These are phyloP conservation scores for Zygogramma bicolorata DNA, from an alignment of 2,888 invertebrate genomes.

Conservation along the genomic window DNA sequence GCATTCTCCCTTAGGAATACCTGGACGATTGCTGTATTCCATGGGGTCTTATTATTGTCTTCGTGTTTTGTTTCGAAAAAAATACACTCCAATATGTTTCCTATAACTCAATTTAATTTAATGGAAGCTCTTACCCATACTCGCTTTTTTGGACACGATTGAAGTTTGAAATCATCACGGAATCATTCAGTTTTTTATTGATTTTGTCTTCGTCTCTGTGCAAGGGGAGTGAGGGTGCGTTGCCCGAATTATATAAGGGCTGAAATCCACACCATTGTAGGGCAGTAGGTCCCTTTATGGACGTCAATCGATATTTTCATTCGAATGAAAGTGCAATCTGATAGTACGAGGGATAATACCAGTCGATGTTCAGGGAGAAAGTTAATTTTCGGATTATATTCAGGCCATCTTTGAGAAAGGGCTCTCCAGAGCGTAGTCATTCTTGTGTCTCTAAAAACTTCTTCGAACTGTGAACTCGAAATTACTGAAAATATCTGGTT, in stretches of 20 bases:
- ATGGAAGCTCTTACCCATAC: constrained; percentile 47
- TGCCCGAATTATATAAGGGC: constrained; percentile 25
- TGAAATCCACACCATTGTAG: constrained; percentile 39
- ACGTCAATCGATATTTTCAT: constrained; percentile 30
- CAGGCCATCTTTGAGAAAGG: too few relatives aligned
- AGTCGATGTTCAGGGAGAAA: neutral
- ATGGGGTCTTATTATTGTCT: constrained; percentile 57
- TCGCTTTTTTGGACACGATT: constrained; percentile 43
- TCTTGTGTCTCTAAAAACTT: too few relatives aligned
- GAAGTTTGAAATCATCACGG: constrained; percentile 39
- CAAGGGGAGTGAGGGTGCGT: constrained; percentile 28
- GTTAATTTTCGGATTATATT: too few relatives aligned
- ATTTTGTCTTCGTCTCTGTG: constrained; percentile 16
- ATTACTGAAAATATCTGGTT: too few relatives aligned
- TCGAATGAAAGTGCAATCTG: neutral
- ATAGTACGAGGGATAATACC: neutral
- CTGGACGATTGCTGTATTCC: constrained; percentile 57
- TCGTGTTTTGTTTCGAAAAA: constrained; percentile 49
- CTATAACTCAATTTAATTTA: constrained; percentile 52
- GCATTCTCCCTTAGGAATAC: constrained; percentile 61
- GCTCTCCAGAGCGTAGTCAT: too few relatives aligned
- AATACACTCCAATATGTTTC: constrained; percentile 50
- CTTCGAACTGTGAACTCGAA: too few relatives aligned
- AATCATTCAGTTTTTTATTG: constrained; percentile 41
- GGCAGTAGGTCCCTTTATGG: constrained; percentile 36